These are phyloP conservation scores for Yasuhikotakia modesta DNA, from an alignment of 2,797 vertebrate genomes.

Conservation along the genomic window DNA sequence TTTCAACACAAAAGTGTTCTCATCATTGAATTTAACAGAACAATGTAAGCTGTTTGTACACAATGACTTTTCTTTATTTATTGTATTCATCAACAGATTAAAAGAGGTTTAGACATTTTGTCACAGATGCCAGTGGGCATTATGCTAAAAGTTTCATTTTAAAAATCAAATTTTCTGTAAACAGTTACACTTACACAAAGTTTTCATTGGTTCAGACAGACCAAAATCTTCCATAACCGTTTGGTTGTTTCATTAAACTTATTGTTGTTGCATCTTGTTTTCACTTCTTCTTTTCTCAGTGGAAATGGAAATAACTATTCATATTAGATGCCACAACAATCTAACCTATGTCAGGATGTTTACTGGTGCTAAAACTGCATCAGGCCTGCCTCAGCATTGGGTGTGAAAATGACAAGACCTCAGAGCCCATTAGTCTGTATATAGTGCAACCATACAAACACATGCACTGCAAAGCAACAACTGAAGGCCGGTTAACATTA, in stretches of 20 bases:
- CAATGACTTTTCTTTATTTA: too few relatives aligned
- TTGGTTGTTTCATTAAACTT: slow-evolving; percentile 8
- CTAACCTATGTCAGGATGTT: slow-evolving; percentile 32
- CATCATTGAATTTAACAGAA: background rate
- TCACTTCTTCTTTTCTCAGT: slow-evolving; percentile 24
- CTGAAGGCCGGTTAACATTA: slow-evolving; percentile 48
- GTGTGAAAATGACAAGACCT: slow-evolving; percentile 20
- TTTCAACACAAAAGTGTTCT: background rate
- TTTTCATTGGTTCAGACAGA: background rate
- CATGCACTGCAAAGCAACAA: slow-evolving; percentile 67
- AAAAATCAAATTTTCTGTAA: background rate
- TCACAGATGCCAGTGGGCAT: background rate
- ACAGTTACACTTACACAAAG: background rate
- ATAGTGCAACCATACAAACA: background rate
- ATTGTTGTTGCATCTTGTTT: slow-evolving; percentile 16
- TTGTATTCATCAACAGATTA: too few relatives aligned
- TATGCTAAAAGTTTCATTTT: background rate
- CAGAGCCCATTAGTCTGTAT: background rate
- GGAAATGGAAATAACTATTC: slow-evolving; percentile 24
- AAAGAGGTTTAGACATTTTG: too few relatives aligned
- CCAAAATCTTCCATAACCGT: background rate
- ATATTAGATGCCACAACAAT: slow-evolving; percentile 12
- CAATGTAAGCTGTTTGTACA: too few relatives aligned
- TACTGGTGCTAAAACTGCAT: slow-evolving; percentile 24
- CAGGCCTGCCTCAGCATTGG: slow-evolving; percentile 14